A percentile compares a stretch with the other conserved stretches of the same genome.
phyloP scores from a whole-genome alignment of 2,888 invertebrate species.

The Oxytorus armatus region DNA sequence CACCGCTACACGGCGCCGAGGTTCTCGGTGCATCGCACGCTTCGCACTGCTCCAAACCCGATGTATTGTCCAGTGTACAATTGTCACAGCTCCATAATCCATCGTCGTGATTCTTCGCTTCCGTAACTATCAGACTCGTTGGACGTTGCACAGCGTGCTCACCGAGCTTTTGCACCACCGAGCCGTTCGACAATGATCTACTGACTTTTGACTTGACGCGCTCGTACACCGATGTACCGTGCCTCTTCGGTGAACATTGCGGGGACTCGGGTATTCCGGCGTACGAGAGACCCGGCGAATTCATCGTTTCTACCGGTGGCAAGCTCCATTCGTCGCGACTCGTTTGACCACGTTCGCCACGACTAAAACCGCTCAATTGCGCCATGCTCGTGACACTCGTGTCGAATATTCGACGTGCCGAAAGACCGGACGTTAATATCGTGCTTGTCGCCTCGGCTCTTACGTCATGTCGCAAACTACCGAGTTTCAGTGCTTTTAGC shows the following conservation, averaged over 20 bases:
- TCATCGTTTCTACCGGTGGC: slow-evolving; percentile 80
- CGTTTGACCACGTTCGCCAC: slow-evolving; percentile 74
- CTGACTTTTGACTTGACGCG: slow-evolving; percentile 86
- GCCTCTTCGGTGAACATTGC: slow-evolving; percentile 85
- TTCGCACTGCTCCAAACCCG: slow-evolving; percentile 89
- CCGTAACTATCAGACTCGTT: slow-evolving; percentile 87
- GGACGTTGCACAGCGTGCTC: slow-evolving; percentile 86
- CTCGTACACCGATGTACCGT: slow-evolving; percentile 84
- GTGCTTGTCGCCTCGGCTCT: slow-evolving; percentile 73
- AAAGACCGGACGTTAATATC: slow-evolving; percentile 74
- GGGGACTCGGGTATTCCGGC: slow-evolving; percentile 76
- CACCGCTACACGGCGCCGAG: slow-evolving; percentile 85
- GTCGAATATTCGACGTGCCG: slow-evolving; percentile 75
- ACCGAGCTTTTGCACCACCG: slow-evolving; percentile 87
- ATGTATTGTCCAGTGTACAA: slow-evolving; percentile 91
- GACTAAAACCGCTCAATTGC: slow-evolving; percentile 80
- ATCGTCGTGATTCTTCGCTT: slow-evolving; percentile 81
- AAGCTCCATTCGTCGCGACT: slow-evolving; percentile 81
- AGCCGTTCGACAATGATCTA: slow-evolving; percentile 88
- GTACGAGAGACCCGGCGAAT: slow-evolving; percentile 75
- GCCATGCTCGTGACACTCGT: slow-evolving; percentile 79
- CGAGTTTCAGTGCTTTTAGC: slow-evolving; percentile 77
- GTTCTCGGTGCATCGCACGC: slow-evolving; percentile 90
- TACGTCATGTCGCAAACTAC: slow-evolving; percentile 68
- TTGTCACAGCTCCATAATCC: slow-evolving; percentile 89